Base-by-base conservation (phyloP, 2,797 vertebrate species). In the Rhadinocentrus ornatus region DNA sequence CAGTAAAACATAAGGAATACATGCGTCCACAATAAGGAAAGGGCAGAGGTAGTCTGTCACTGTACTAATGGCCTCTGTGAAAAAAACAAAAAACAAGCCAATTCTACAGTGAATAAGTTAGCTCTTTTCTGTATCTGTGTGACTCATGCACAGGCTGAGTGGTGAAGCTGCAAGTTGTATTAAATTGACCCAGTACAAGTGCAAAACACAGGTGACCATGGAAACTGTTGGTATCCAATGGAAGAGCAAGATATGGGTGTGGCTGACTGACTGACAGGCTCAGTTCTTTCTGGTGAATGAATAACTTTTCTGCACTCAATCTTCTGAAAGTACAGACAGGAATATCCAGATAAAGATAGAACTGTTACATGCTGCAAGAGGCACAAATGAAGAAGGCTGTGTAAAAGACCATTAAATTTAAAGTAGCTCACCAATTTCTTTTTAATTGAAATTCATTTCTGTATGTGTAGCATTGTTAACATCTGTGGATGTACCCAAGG, bases 181-280 rank as follows among this genome's bases (percentile, higher is more conserved):
- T 86, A 82, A 90, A 90, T 90, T 87, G 83, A 83, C 75, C 70
- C 69, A 74, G 84, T 72, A 81, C 22, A 82, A 86, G 73, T 83
- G 62, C 84, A 87, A 88, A 92, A 89, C 89, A 91, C 81, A 78
- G 78, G 89, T 91, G 84, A 32, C 88, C 88, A 90, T 91, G 84
- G 89, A 86, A 91, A 92, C 89, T 62, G 72, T 60, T 59, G 2
- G n/a, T 67, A 66, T 75, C 90, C 91, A 91, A 88, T 85, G 22
- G 16, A 44, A 83, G 70, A 66, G 32, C 1, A 56, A 71, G 55
- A 67, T 10, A 69, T 68, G 86, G 90, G 84, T 79, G 87, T 82
- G 86, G 67, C 69, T 44, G 55, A 11, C 56, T 81, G 80, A 86
- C 69, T 78, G 80, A 86, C 71, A 80, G 60, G 26, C 75, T 73